Conservation (phyloP, 1,140 invertebrate species). For the Pseudomyrmex concolor region DNA sequence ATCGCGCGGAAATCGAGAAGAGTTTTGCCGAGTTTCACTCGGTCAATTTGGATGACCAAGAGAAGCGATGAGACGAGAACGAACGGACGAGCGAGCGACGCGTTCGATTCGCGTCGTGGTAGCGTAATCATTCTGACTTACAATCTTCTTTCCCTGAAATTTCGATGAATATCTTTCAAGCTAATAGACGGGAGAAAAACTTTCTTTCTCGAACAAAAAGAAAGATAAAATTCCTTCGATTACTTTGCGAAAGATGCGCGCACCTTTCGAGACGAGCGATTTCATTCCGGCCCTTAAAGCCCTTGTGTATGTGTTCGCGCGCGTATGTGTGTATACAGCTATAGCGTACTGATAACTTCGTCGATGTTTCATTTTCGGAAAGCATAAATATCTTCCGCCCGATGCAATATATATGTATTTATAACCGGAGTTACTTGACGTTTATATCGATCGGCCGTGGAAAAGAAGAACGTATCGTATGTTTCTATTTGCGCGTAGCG, state of each 20-base stretch:
- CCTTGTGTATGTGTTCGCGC: background rate
- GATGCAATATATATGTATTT: slow-evolving; percentile 39
- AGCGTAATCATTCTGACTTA: background rate
- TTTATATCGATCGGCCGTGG: slow-evolving; percentile 6
- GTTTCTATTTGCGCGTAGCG: slow-evolving; percentile 29
- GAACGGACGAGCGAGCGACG: background rate
- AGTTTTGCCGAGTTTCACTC: background rate
- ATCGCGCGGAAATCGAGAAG: slow-evolving; percentile 20
- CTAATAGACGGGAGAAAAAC: background rate
- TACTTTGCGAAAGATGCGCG: background rate
- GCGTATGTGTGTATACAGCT: background rate
- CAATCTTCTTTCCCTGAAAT: no score
- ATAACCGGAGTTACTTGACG: slow-evolving; percentile 25
- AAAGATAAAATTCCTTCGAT: slow-evolving; percentile 10
- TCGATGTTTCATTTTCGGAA: slow-evolving; percentile 26
- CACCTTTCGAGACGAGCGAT: background rate
- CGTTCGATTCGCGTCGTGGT: slow-evolving; percentile 2
- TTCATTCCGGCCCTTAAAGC: background rate
- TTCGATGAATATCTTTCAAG: slow-evolving; percentile 3
- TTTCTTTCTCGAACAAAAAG: background rate
- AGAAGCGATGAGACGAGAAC: background rate
- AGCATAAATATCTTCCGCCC: slow-evolving; percentile 10
- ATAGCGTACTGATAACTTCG: background rate
- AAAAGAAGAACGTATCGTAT: slow-evolving; percentile 27
- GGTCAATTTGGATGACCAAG: background rate